A percentile compares a stretch with the other conserved stretches of the same genome.
phyloP scores from a whole-genome alignment of 2,113 vertebrate species.

The Colaptes auratus region DNA sequence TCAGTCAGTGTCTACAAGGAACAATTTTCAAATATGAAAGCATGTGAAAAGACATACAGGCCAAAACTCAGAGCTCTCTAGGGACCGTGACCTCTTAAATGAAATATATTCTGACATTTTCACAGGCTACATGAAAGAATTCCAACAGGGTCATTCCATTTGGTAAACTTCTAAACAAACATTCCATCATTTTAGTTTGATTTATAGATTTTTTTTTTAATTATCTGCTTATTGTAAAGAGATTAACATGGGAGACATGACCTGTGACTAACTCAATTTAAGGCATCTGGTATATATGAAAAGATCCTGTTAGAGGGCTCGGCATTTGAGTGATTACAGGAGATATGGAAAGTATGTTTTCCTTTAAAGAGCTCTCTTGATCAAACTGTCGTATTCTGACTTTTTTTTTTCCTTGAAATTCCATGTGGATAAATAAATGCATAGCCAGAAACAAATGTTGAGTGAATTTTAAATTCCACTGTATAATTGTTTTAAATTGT shows the following conservation, averaged over 20 bases:
- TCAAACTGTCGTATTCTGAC: conserved; percentile 35
- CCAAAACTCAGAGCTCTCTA: conserved; percentile 78
- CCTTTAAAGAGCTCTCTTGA: conserved; percentile 50
- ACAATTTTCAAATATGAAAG: conserved; percentile 82
- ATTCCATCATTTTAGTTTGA: conserved; percentile 66
- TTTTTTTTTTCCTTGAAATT: conserved; percentile 50
- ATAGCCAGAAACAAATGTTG: conserved; percentile 10
- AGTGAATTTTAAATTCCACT: conserved; percentile 8
- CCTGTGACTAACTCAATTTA: conserved; percentile 48
- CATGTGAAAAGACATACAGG: conserved; percentile 83
- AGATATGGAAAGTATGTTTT: conserved; percentile 61
- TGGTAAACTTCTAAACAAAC: conserved; percentile 78
- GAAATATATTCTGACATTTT: conserved; percentile 82
- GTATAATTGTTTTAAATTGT: neutral
- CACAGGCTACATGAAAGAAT: conserved; percentile 80
- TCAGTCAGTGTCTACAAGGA: conserved; percentile 83
- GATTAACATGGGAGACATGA: conserved; percentile 61
- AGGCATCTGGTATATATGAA: conserved; percentile 59
- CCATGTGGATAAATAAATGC: conserved; percentile 20
- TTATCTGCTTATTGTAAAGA: conserved; percentile 69
- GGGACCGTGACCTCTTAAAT: conserved; percentile 80
- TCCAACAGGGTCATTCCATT: conserved; percentile 75
- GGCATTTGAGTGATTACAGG: conserved; percentile 62
- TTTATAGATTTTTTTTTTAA: conserved; percentile 60
- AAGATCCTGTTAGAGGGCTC: conserved; percentile 31